These are phyloP conservation scores for Eptesicus fuscus DNA, from an alignment of 2,113 vertebrate genomes.

Conservation along the genomic window DNA sequence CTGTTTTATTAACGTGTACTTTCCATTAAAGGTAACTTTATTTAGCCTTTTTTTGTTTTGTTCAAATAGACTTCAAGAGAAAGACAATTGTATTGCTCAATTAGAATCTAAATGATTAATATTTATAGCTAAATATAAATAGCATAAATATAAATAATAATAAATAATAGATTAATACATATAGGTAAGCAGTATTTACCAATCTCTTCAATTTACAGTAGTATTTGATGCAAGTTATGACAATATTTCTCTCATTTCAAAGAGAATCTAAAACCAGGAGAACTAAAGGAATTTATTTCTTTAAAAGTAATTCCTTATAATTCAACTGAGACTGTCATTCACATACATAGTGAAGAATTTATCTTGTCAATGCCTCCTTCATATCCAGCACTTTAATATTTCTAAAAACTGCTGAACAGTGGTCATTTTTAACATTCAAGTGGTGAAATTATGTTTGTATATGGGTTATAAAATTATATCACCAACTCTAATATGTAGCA, in stretches of 20 bases:
- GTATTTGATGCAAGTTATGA: not conserved
- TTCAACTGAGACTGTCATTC: not conserved
- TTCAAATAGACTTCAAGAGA: slow-evolving; percentile 8
- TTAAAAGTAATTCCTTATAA: not conserved
- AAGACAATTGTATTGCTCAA: not conserved
- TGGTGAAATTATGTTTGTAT: not conserved
- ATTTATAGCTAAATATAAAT: not conserved
- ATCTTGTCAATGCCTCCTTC: not conserved
- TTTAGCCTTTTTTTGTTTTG: not conserved
- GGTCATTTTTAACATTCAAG: not conserved
- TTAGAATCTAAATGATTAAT: not conserved
- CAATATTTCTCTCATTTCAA: not conserved
- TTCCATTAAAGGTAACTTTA: not conserved
- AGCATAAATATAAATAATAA: not conserved
- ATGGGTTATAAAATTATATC: not conserved
- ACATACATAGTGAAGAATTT: not conserved
- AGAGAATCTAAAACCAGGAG: not conserved
- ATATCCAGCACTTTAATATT: not conserved
- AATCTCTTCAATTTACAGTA: not conserved
- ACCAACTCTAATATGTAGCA: not conserved
- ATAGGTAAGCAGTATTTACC: not conserved
- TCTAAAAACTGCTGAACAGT: not conserved
- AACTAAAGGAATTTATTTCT: not conserved
- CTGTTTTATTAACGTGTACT: not conserved
- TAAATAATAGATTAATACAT: not conserved